phyloP scores from a whole-genome alignment of 1,140 invertebrate genomes.

The Venustaconcha ellipsiformis region DNA sequence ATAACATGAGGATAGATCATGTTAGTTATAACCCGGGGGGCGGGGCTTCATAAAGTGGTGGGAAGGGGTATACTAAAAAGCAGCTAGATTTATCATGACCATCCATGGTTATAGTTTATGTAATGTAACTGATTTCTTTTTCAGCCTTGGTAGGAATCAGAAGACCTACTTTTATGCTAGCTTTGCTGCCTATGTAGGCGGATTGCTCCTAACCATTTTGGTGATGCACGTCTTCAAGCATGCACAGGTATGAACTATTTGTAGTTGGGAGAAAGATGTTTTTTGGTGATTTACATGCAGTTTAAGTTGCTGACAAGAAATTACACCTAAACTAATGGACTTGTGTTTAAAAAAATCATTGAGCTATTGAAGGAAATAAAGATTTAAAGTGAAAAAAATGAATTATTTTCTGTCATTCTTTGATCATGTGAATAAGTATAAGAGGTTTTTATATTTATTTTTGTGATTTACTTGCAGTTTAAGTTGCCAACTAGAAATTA shows the following conservation, averaged over 20 bases:
- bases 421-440: too few relatives aligned
- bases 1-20: too few relatives aligned
- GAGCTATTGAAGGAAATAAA: neutral
- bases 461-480: too few relatives aligned
- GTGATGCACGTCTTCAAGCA: slow-evolving; percentile 99
- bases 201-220: slow-evolving; percentile 92
- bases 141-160: slow-evolving; percentile 85
- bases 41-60: too few relatives aligned
- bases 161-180: slow-evolving; percentile 96
- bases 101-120: neutral
- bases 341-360: neutral
- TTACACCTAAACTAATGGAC: neutral
- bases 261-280: neutral
- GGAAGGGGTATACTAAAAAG: neutral
- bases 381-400: too few relatives aligned
- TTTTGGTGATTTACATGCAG: neutral
- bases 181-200: slow-evolving; percentile 93
- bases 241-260: slow-evolving; percentile 74
- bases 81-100: neutral
- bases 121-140: slow-evolving; percentile 48
- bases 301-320: neutral
- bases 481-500: too few relatives aligned
- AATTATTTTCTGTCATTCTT: too few relatives aligned
- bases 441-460: too few relatives aligned
- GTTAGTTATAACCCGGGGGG: too few relatives aligned